These are phyloP conservation scores for Drosophila mulleri DNA, from an alignment of 2,888 invertebrate species.

Conservation along the genomic window DNA sequence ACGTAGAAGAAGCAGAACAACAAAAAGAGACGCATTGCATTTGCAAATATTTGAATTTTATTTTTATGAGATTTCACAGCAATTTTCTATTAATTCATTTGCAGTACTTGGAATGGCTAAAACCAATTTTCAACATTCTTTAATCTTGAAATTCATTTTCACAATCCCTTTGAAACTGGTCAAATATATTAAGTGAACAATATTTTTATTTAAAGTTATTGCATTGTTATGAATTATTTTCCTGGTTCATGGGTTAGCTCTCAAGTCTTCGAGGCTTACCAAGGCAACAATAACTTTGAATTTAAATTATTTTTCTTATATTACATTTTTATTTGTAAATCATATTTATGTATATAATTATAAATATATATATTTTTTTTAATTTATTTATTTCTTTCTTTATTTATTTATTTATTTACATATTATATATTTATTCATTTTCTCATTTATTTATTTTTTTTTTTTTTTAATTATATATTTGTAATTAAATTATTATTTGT, in stretches of 20 bases:
- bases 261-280: not conserved
- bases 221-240: not conserved
- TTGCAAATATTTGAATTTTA: conserved; percentile 5
- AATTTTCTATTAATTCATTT: not conserved
- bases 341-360: too few species aligned
- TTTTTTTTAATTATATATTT: too few species aligned
- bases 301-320: not conserved
- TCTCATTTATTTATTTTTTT: too few species aligned
- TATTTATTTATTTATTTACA: too few species aligned
- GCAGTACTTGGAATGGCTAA: not conserved
- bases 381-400: too few species aligned
- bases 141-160: not conserved
- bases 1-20: not conserved
- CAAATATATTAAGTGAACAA: not conserved
- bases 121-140: not conserved
- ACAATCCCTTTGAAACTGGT: not conserved
- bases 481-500: too few species aligned
- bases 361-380: too few species aligned
- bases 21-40: not conserved
- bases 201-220: not conserved
- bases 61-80: conserved; percentile 2
- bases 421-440: too few species aligned
- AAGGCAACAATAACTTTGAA: not conserved
- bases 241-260: not conserved
- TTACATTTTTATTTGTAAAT: too few species aligned